phyloP scores from a whole-genome alignment of 2,797 vertebrate species.

The Crypturellus tataupa region DNA sequence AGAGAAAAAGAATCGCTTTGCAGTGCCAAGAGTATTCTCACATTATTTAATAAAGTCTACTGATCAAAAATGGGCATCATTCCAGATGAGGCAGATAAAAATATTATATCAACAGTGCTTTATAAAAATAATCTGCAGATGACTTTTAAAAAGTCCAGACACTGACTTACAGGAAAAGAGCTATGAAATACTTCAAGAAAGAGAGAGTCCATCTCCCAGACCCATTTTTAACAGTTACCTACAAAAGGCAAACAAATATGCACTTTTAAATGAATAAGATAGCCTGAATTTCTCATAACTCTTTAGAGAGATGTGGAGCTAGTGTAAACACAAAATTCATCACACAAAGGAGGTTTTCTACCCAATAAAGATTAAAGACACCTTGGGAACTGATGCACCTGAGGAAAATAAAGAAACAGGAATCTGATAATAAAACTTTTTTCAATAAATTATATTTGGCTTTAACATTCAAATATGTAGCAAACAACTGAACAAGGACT shows the following conservation, averaged over 20 bases:
- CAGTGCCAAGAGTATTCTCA: not conserved
- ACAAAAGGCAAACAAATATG: not conserved
- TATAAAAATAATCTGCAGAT: not conserved
- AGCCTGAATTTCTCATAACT: not conserved
- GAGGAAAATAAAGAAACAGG: not conserved
- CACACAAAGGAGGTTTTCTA: not conserved
- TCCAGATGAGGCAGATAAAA: not conserved
- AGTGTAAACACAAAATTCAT: not conserved
- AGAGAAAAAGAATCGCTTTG: not conserved
- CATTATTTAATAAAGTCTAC: not conserved
- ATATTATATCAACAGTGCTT: not conserved
- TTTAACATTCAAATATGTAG: not conserved
- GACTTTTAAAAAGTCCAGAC: not conserved
- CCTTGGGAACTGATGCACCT: not conserved
- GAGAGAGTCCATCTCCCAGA: not conserved
- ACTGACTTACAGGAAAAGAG: not conserved
- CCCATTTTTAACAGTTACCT: not conserved
- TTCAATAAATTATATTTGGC: not conserved
- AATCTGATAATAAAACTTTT: not conserved
- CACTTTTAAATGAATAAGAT: not conserved
- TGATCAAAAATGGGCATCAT: not conserved
- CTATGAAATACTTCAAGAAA: not conserved
- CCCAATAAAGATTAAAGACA: not conserved
- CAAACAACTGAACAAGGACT: not conserved
- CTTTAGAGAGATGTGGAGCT: not conserved